Evolutionary conservation across 1,140 invertebrate genomes (phyloP).

Genomic region (Araneus ventricosus): DNA sequence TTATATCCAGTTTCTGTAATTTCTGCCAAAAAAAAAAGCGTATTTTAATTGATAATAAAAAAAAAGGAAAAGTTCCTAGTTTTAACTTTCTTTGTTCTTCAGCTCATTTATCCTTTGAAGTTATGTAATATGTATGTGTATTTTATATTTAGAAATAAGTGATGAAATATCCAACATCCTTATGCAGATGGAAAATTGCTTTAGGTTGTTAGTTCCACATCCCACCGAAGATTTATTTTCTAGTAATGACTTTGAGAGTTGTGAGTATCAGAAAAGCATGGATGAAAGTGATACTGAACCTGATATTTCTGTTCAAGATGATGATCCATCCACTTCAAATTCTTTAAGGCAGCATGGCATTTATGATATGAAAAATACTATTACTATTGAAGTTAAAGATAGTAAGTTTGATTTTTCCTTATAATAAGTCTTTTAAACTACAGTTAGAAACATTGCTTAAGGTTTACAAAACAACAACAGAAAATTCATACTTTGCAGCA

Average conservation of each 20-base stretch:
- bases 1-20: too few relatives aligned
- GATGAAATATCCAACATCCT: slow-evolving; percentile 75
- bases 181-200: slow-evolving; percentile 80
- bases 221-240: slow-evolving; percentile 78
- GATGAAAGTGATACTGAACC: background rate
- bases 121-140: background rate
- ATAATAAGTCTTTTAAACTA: too few relatives aligned
- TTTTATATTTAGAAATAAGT: slow-evolving; percentile 54
- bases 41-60: too few relatives aligned
- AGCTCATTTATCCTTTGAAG: too few relatives aligned
- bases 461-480: too few relatives aligned
- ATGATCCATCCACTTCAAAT: background rate
- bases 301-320: slow-evolving; percentile 1
- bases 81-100: too few relatives aligned
- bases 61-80: too few relatives aligned
- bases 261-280: background rate
- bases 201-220: slow-evolving; percentile 80
- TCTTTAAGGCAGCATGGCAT: slow-evolving; percentile 75
- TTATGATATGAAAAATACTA: slow-evolving; percentile 56
- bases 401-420: slow-evolving; percentile 1
- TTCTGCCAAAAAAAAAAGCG: too few relatives aligned
- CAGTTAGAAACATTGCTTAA: too few relatives aligned
- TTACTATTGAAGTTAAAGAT: slow-evolving; percentile 51
- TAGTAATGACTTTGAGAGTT: slow-evolving; percentile 47
- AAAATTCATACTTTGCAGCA: too few relatives aligned